Conservation (phyloP, 2,888 invertebrate genomes). For the Athetis lepigone region DNA sequence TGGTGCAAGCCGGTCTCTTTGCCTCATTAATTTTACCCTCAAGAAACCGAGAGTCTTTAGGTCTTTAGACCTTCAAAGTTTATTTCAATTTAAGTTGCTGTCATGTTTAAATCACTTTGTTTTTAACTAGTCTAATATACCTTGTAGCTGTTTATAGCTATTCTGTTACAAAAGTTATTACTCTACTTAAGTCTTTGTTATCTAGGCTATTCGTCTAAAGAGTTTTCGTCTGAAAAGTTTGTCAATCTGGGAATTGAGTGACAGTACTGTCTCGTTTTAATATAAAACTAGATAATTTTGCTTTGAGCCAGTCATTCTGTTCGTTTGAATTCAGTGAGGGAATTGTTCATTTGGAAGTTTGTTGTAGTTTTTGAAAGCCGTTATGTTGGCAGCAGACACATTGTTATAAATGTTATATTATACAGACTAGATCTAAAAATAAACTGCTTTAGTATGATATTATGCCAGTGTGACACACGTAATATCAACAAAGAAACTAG, state of each 20-base stretch:
- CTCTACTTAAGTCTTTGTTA: constrained; percentile 18
- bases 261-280: constrained; percentile 18
- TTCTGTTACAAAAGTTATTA: constrained; percentile 15
- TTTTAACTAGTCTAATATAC: constrained; percentile 1
- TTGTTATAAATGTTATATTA: background rate
- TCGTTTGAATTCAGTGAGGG: background rate
- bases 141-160: background rate
- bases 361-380: background rate
- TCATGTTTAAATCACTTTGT: background rate
- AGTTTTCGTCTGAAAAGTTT: constrained; percentile 49
- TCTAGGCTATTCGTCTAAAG: constrained; percentile 22
- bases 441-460: background rate
- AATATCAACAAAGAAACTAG: too few species aligned
- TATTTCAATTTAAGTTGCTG: background rate
- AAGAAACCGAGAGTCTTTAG: too few species aligned
- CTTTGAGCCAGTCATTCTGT: background rate
- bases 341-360: background rate
- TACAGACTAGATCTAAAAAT: background rate
- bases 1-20: too few species aligned
- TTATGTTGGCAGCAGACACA: background rate
- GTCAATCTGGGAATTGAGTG: constrained; percentile 26
- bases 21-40: too few species aligned
- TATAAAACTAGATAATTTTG: constrained; percentile 18
- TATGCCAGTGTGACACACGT: too few species aligned
- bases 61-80: background rate